Percentiles rank a stretch among this genome's conserved stretches.
These are phyloP conservation scores for Seira ritae DNA, from an alignment of 2,888 invertebrate genomes.

Conservation along the genomic window DNA sequence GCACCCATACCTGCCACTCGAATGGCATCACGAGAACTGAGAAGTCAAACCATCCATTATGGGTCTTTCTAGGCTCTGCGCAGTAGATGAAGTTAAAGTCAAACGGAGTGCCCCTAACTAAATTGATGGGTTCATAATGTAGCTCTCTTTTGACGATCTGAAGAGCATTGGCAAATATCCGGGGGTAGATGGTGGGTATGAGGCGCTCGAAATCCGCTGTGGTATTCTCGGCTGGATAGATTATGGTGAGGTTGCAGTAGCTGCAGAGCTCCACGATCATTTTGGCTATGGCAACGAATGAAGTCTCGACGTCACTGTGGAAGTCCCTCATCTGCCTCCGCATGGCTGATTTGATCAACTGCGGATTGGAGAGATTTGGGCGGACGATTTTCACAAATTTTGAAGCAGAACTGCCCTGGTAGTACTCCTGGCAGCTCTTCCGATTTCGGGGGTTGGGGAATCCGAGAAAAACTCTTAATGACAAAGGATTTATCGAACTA, in stretches of 20 bases:
- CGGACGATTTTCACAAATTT: constrained; percentile 24
- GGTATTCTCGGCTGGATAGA: constrained; percentile 14
- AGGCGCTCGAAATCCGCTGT: background rate
- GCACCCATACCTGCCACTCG: background rate
- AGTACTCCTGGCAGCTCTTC: too few relatives aligned
- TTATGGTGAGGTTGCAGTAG: constrained; percentile 27
- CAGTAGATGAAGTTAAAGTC: constrained; percentile 46
- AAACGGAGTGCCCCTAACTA: background rate
- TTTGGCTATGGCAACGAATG: constrained; percentile 26
- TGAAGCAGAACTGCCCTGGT: too few relatives aligned
- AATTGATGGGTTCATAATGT: constrained; percentile 35
- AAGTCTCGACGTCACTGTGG: background rate
- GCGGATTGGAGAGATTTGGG: constrained; percentile 12
- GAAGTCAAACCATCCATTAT: constrained; percentile 34
- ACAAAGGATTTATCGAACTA: too few relatives aligned
- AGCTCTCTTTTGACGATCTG: background rate
- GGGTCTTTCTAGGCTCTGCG: background rate
- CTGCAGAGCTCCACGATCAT: constrained; percentile 1
- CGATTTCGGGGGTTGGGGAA: too few relatives aligned
- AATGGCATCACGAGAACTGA: constrained; percentile 12
- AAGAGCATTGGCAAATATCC: constrained; percentile 21
- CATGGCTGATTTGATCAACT: background rate
- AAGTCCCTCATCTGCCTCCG: constrained; percentile 4
- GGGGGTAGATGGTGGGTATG: constrained; percentile 1
- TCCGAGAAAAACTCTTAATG: too few relatives aligned